Base-by-base conservation (phyloP, 2,888 invertebrate genomes). In the Drosophila percnosoma region DNA sequence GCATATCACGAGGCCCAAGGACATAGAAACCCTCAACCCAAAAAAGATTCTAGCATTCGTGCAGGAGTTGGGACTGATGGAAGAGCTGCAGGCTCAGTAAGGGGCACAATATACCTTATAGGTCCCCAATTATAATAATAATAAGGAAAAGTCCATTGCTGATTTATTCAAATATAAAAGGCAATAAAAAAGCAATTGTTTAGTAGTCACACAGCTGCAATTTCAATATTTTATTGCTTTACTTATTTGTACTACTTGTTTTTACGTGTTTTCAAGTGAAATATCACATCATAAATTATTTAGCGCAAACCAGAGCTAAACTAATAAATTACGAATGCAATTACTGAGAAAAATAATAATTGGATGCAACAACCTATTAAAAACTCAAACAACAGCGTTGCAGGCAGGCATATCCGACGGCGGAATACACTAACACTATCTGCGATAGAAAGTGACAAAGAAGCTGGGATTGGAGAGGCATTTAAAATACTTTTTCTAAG, bases 261-360 rank as follows among this genome's bases (percentile, higher is more conserved):
- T 38, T 18, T 29, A 38, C 6, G 15, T 54, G 18, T 53, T 21
- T 18, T n/a, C 7, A 13, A 53, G 31, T 33, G 33, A 31, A 55
- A 38, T 24, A 38, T 55, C 15, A n/a, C n/a, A 59, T 21, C 29
- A 29, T 31, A 24, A 52, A 61, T 24, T 21, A 18, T 5, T 45
- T 27, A 24, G 15, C n/a, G 13, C n/a, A n/a, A n/a, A 38, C 24
- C 21, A 15, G 31, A 40, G 5, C n/a, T 51, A 29, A 51, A 51
- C 27, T 40, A 52, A 58, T 60, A 51, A 73, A 65, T 65, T 33
- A 11, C n/a, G n/a, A 31, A 54, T 29, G 42, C 33, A 72, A 66
- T 60, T 52, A 60, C 45, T 21, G 45, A 45, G 24, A 55, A 54
- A 33, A 42, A 52, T 40, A 60, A 66, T 60, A 38, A 54, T 11